Conservation (phyloP, 2,797 vertebrate species). For the Tamandua tetradactyla region DNA sequence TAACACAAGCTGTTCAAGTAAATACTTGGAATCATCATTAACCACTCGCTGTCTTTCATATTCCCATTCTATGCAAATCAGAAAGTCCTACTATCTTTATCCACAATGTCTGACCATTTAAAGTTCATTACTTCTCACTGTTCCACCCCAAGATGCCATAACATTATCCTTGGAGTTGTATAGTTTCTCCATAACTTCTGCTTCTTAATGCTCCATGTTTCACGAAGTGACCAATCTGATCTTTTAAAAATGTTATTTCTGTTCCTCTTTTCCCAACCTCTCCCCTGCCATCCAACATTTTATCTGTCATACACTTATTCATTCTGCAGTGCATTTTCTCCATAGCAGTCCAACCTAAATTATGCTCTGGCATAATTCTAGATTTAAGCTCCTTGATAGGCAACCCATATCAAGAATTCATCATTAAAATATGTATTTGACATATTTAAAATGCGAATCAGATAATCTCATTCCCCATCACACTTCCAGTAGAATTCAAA, state of each 20-base stretch:
- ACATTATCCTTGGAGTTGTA: not conserved
- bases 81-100: not conserved
- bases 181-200: not conserved
- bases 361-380: not conserved
- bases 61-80: not conserved
- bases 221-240: not conserved
- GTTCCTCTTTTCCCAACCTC: not conserved
- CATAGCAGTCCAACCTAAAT: not conserved
- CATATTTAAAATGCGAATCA: not conserved
- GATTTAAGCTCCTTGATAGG: not conserved
- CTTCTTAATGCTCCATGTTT: not conserved
- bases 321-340: not conserved
- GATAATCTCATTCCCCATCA: not conserved
- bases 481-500: not conserved
- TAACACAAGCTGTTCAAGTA: not conserved
- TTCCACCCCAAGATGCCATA: not conserved
- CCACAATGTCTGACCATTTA: not conserved
- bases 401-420: not conserved
- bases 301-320: not conserved
- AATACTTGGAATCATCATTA: not conserved
- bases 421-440: not conserved
- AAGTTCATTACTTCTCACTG: not conserved
- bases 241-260: not conserved
- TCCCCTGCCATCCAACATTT: not conserved
- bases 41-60: not conserved